Evolutionary conservation across 2,888 invertebrate genomes (phyloP), one percentile per base, ranked within the genome.

Genomic region (Acanthopleura granulata): DNA sequence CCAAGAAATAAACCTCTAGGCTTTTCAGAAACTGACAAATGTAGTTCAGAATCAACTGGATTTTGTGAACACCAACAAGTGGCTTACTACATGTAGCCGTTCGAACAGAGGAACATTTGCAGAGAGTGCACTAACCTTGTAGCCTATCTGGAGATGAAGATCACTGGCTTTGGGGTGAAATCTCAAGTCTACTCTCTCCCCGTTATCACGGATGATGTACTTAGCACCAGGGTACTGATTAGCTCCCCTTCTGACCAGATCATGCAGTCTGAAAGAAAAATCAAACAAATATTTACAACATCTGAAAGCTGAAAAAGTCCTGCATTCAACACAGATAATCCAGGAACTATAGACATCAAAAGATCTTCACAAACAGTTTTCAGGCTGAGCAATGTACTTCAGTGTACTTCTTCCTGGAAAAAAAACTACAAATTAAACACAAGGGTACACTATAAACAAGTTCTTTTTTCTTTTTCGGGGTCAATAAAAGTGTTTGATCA

Each of bases 191-290:
- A 99, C 98, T 87, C 99, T 94, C 90, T 99, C 99, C 0, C 99
- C 99, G 91, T 99, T 99, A 88, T 99, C 99, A 50, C 99, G 93
- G 25, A 99, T 96, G 87, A 99, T 99, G 90, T 99, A 99, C 89
- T 99, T 99, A 6, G 99, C 99, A 3, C 99, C 99, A 0, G 99
- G 99, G 92, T 99, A 99, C 89, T 98, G 98, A 0, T 97, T 97
- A 90, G 99, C 98, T 73, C 99, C 99, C 86, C 98, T 93, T 73
- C 96, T 94, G 9, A 99, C 99, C 75, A 99, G 92, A 86, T 98
- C 97, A 89, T 96, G 95, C 93, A 96, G 94, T 87, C 93, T 93
- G 83, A 30, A 22, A 22, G 4, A 9, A 40, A 40, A 40, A 9
- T 40, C 40, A 40, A 40, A 9, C 40, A 40, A 3, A 40, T 9